Evolutionary conservation across 37 sponge, comb jelly and placozoan species (phyloP), one percentile per base, ranked within the genome.

Genomic region (Ianthella basta): DNA sequence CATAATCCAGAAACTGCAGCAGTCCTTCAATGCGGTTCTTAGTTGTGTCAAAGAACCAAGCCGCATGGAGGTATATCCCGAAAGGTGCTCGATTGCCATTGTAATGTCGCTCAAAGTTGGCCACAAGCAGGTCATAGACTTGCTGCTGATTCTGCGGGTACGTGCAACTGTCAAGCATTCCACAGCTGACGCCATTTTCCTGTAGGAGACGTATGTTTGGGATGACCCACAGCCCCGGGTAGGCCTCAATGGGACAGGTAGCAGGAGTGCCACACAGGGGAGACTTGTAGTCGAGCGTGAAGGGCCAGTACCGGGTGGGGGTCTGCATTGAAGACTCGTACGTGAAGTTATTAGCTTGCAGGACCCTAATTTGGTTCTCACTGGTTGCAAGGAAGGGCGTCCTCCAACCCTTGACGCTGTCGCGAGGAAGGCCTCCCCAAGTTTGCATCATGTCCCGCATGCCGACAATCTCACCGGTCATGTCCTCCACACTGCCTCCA

Each of bases 201-300:
- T 85, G 86, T 21, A 72, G 15, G 68, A 75, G 64, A 19, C 29
- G 20, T 25, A 86, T 73, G 44, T 78, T 82, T 0, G 90, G 90
- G 6, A 89, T 82, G 4, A 86, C n/a, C 90, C 86, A 85, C 23
- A 84, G 40, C 0, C 89, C 89, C 30, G 89, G 89, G 72, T 89
- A 89, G 14, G 89, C 59, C 18, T 89, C 53, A 2, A 40, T 27
- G 34, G 89, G 89, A 55, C 89, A 89, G 19, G 85, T 84, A n/a
- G 88, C 83, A 27, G 89, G 89, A 12, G 23, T 19, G 24, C 0
- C 67, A 39, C 89, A 89, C 15, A 85, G 35, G 1, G 86, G 86
- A 23, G 90, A 86, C 64, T 86, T 85, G 80, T 89, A 89, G 56
- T 89, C 90, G 0, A 89, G 67, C 4, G 89, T 89, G 81, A 85